Base-by-base conservation (phyloP, 2,797 vertebrate species). In the Myripristis jacobus region DNA sequence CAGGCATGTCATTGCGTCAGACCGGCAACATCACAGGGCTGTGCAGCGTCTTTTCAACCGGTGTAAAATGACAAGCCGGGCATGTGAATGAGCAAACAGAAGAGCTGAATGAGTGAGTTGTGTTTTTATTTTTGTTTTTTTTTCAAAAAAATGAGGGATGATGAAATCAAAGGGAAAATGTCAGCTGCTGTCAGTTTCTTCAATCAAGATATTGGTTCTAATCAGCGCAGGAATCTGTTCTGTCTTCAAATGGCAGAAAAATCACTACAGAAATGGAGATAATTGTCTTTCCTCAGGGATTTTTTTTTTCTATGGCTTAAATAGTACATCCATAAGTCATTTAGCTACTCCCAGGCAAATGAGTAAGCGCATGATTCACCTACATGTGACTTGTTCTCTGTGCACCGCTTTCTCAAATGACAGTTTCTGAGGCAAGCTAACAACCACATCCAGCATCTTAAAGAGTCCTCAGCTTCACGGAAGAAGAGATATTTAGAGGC, bases 151-250 rank as follows among this genome's bases (percentile, higher is more conserved):
- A 29, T 24, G 22, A 52, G 48, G 62, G 15, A 77, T 75, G 73
- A 84, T 57, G 80, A 81, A 66, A 81, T 57, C n/a, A 55, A 56
- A 55, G 29, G n/a, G n/a, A 73, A 72, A 83, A 79, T 52, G 25
- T 59, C 19, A 41, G 31, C 52, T 78, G 52, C 57, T 66, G 25
- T 16, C 55, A 31, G 21, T 46, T 68, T 72, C 64, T 69, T 85
- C 58, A 63, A n/a, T 65, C 25, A 21, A 55, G 3, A 72, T 46
- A 51, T 34, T 57, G 38, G 69, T 63, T 8, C 13, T 22, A 47
- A 53, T 66, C 48, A 31, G 38, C 16, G 56, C 25, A 61, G 44
- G 29, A 46, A 36, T 34, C 46, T 9, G 18, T 36, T 36, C 27
- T 43, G 38, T 21, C 22, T 59, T 24, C 21, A 29, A 41, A 61